Percentiles rank a stretch among this genome's conserved stretches.
These are phyloP conservation scores for Ornithoptera priamus DNA, from an alignment of 2,888 invertebrate genomes.

Conservation along the genomic window DNA sequence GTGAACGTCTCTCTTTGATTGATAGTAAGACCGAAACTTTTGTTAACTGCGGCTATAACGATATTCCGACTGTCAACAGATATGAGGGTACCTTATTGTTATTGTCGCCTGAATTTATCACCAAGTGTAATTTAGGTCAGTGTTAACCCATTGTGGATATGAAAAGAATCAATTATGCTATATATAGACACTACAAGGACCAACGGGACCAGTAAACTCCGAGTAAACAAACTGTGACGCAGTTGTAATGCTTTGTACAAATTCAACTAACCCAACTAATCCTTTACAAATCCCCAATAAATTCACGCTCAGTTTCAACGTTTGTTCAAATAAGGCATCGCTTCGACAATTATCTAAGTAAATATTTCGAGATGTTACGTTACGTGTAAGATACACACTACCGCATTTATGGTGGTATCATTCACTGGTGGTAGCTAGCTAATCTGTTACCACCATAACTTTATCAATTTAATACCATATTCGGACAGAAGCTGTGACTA, in stretches of 20 bases:
- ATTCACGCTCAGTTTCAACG: conserved; percentile 3
- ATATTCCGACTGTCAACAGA: too few species aligned
- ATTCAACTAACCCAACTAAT: conserved; percentile 11
- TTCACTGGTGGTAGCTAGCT: too few species aligned
- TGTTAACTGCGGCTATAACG: too few species aligned
- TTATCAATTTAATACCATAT: too few species aligned
- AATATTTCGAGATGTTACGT: neutral
- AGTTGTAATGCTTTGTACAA: conserved; percentile 12
- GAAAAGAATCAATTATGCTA: neutral
- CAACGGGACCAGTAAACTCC: neutral
- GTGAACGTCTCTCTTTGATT: too few species aligned
- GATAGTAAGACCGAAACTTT: too few species aligned
- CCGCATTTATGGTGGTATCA: too few species aligned
- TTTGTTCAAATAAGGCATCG: neutral
- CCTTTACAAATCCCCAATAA: conserved; percentile 1
- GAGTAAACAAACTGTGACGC: conserved; percentile 4
- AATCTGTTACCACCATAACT: too few species aligned
- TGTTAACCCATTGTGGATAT: neutral
- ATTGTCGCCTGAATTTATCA: neutral
- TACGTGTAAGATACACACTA: too few species aligned
- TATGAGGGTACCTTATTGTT: too few species aligned
- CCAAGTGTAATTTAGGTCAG: neutral
- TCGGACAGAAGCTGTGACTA: too few species aligned
- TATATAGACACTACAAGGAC: neutral
- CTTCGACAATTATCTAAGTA: neutral